These are phyloP conservation scores for Solea solea DNA, from an alignment of 2,113 vertebrate genomes.

Conservation along the genomic window DNA sequence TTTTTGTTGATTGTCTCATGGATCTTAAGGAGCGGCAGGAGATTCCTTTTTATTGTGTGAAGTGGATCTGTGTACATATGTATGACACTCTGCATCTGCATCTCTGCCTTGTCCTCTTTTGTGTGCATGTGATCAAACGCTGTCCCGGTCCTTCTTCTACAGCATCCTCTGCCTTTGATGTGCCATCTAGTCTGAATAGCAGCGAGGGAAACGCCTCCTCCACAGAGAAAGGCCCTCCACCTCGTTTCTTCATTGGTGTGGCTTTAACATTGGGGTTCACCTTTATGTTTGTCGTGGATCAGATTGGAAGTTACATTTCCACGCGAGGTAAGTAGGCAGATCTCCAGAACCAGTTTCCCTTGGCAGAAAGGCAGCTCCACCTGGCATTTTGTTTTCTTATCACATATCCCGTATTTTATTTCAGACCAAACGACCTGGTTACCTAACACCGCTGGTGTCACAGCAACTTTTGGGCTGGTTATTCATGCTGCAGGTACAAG, in stretches of 20 bases:
- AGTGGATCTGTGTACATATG: too few species aligned
- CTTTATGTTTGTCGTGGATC: conserved; percentile 85
- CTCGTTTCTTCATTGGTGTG: conserved; percentile 78
- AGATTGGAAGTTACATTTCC: conserved; percentile 77
- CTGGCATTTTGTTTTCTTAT: not conserved
- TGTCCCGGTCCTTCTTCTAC: conserved; percentile 15
- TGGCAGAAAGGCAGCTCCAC: not conserved
- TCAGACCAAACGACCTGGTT: conserved; percentile 64
- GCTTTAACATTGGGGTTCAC: conserved; percentile 82
- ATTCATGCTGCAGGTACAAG: conserved; percentile 84
- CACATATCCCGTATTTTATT: conserved; percentile 32
- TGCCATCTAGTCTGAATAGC: conserved; percentile 27
- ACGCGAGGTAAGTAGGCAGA: conserved; percentile 63
- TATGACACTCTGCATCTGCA: not conserved
- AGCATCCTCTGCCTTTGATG: conserved; percentile 65
- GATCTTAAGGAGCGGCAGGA: too few species aligned
- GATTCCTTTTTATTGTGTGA: too few species aligned
- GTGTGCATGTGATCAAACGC: conserved; percentile 40
- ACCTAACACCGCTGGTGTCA: conserved; percentile 71
- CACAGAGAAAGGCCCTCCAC: conserved; percentile 40
- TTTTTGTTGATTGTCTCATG: too few species aligned
- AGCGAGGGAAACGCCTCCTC: conserved; percentile 24
- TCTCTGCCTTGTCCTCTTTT: conserved; percentile 6
- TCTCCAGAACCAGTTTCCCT: not conserved
- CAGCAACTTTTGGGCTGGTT: conserved; percentile 82